A percentile compares a stretch with the other conserved stretches of the same genome.
Conservation (phyloP, 1,140 invertebrate species). For the Drosophila takahashii region DNA sequence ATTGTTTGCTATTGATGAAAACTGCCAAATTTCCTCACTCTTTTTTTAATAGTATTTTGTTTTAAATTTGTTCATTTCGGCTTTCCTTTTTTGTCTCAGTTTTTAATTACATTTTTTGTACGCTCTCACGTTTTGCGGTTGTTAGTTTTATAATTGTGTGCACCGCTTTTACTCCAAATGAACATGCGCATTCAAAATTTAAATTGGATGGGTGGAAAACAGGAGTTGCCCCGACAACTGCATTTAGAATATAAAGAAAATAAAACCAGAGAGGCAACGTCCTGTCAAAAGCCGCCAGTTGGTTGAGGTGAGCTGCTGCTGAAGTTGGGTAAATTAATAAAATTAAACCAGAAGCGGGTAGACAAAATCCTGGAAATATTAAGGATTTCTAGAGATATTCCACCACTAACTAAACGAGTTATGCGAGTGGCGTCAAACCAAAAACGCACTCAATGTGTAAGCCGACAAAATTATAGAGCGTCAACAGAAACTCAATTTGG, state of each 20-base stretch:
- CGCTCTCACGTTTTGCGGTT: constrained; percentile 29
- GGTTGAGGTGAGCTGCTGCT: constrained; percentile 4
- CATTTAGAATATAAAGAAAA: background rate
- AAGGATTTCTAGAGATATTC: background rate
- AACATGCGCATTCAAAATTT: constrained; percentile 48
- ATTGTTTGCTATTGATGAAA: background rate
- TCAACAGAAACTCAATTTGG: constrained; percentile 52
- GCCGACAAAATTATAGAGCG: constrained; percentile 30
- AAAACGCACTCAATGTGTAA: constrained; percentile 22
- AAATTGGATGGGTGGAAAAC: constrained; percentile 28
- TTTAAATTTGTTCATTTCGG: background rate
- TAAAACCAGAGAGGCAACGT: constrained; percentile 15
- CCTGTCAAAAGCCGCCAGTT: constrained; percentile 28
- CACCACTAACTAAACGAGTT: constrained; percentile 6
- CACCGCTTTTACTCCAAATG: constrained; percentile 51
- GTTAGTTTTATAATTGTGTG: constrained; percentile 63
- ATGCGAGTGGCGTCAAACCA: background rate
- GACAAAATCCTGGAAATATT: background rate
- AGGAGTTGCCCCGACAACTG: constrained; percentile 7
- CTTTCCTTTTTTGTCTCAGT: constrained; percentile 3
- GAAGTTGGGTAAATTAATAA: background rate
- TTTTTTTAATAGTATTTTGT: background rate
- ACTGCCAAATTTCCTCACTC: background rate
- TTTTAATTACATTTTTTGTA: constrained; percentile 68
- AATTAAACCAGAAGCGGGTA: background rate